Conservation (phyloP, 2,113 vertebrate genomes). For the Polypterus bichir region DNA sequence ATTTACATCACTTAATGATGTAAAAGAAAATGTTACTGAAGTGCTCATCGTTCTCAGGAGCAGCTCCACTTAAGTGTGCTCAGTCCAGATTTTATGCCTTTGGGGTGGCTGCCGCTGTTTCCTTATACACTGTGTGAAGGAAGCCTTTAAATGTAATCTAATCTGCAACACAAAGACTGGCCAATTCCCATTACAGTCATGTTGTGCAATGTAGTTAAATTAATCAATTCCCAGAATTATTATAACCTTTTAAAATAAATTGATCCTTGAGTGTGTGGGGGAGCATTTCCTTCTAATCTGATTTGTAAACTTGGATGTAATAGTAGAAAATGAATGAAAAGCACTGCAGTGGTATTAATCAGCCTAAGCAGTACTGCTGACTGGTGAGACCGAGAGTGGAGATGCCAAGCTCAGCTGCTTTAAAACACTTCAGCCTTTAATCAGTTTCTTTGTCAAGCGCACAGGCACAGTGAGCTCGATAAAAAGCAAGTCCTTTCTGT, state of each 20-base stretch:
- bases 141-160: conserved; percentile 5
- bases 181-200: neutral
- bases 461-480: no score
- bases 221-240: conserved; percentile 22
- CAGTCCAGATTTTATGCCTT: no score
- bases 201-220: conserved; percentile 7
- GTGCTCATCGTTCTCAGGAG: no score
- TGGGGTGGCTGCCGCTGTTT: no score
- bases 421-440: neutral
- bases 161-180: neutral
- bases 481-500: no score
- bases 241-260: conserved; percentile 17
- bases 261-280: conserved; percentile 17
- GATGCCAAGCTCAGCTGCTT: neutral
- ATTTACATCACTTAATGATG: no score
- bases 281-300: conserved; percentile 27
- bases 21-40: no score
- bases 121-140: no score
- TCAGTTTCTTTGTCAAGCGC: neutral
- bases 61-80: no score
- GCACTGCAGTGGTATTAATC: conserved; percentile 43
- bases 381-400: conserved; percentile 18
- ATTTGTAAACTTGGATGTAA: conserved; percentile 29
- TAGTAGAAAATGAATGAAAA: conserved; percentile 28
- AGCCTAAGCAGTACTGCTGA: conserved; percentile 31